Evolutionary conservation across 2,888 invertebrate species (phyloP), one percentile per base, ranked within the genome.

Genomic region (Drosophila testacea): DNA sequence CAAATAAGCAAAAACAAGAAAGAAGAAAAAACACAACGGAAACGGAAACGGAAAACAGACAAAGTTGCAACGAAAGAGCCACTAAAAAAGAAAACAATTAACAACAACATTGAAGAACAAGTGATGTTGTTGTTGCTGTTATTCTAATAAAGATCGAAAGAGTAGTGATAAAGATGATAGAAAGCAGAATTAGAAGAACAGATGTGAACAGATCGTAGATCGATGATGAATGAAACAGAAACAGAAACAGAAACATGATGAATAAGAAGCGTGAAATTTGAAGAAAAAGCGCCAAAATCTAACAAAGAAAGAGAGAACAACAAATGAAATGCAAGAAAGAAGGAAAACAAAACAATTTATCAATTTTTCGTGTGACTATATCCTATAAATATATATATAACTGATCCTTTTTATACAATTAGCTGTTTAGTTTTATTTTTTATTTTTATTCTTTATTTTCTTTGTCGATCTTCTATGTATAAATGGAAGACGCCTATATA

Each of bases 31-130:
- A 27, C 16, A 50, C 42, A 44, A 42, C 44, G 50, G 38, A 61
- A 78, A 69, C 51, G 61, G 60, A 64, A 75, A 84, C 81, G 83
- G 80, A 83, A 88, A 85, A 83, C 88, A 85, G 78, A 88, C 84
- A 79, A 83, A 83, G 75, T 71, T 82, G 67, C 88, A 86, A 81
- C 84, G 81, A 89, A 87, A 63, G 80, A 84, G 88, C 86, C 88
- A 83, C 78, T 71, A 77, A 70, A 67, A 51, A 34, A 46, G 16
- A 51, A 60, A 30, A 46, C 28, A 46, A 42, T 3, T 1, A 22
- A 22, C 13, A 66, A 61, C 16, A 69, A 65, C 27, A 54, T 46
- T 16, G 4, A 7, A 56, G 46, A 54, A 51, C 28, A 41, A 16
- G 28, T 22, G 34, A 22, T 36, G 42, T 50, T 47, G 32, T 4